Percentiles rank a stretch among this genome's conserved stretches.
phyloP scores from a whole-genome alignment of 2,888 invertebrate genomes.

The Tipula confusa region DNA sequence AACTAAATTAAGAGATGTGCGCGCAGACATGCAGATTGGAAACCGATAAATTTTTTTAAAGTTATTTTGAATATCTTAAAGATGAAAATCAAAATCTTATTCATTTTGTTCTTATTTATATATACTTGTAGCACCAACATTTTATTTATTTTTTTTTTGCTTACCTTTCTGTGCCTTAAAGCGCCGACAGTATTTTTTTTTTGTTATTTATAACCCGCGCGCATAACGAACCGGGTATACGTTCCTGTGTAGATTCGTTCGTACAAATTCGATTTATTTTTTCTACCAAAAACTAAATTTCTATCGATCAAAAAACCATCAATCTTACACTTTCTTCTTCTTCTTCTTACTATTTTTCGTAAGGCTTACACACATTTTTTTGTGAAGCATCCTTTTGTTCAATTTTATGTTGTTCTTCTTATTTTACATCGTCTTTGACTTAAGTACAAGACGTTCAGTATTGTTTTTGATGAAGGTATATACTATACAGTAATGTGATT shows the following conservation, averaged over 20 bases:
- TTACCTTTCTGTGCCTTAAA: conserved; percentile 3
- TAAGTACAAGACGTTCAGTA: neutral
- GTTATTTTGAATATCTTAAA: neutral
- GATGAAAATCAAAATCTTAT: neutral
- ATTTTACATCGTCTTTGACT: neutral
- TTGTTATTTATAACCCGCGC: conserved; percentile 13
- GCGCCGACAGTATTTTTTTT: conserved; percentile 13
- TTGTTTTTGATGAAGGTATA: neutral
- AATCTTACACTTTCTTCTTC: neutral
- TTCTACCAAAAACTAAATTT: neutral
- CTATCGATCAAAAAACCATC: conserved; percentile 25
- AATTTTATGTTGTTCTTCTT: neutral
- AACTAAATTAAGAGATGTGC: neutral
- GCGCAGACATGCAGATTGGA: neutral
- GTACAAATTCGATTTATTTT: conserved; percentile 5
- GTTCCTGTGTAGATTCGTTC: neutral
- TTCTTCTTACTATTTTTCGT: neutral
- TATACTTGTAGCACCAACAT: neutral
- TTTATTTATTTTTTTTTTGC: neutral
- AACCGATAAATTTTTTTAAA: neutral
- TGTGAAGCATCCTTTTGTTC: neutral
- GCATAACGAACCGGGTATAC: neutral
- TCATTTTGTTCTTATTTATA: neutral
- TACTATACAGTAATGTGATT: neutral
- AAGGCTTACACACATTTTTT: neutral